phyloP scores from a whole-genome alignment of 2,888 invertebrate species.

The Anthophora plumipes region DNA sequence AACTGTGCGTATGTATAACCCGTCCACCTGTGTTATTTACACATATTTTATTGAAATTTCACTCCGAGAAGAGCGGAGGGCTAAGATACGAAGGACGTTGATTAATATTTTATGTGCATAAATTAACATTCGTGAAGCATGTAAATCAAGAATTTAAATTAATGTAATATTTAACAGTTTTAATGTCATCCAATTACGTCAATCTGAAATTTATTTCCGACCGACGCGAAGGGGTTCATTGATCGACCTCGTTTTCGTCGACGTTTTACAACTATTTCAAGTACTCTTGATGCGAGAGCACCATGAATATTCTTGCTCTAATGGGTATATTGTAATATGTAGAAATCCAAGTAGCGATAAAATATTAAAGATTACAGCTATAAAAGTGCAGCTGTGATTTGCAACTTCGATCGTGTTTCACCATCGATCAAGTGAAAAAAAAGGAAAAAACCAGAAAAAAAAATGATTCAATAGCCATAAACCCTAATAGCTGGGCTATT shows the following conservation, averaged over 20 bases:
- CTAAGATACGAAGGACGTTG: neutral
- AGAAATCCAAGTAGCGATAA: neutral
- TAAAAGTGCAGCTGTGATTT: neutral
- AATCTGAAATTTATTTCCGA: conserved; percentile 30
- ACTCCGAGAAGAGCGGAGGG: neutral
- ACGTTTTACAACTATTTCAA: conserved; percentile 8
- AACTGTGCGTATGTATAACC: neutral
- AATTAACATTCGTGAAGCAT: neutral
- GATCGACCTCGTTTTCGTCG: conserved; percentile 20
- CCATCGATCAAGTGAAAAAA: neutral
- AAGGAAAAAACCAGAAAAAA: neutral
- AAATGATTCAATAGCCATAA: neutral
- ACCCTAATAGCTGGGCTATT: conserved; percentile 5
- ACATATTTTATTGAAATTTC: neutral
- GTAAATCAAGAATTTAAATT: neutral
- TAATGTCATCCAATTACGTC: conserved; percentile 20
- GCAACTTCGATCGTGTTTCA: conserved; percentile 1
- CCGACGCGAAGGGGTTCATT: conserved; percentile 7
- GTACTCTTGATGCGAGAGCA: neutral
- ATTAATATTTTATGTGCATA: conserved; percentile 11
- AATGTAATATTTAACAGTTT: conserved; percentile 3
- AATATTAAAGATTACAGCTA: neutral
- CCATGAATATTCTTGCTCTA: conserved; percentile 4
- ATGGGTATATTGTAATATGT: neutral
- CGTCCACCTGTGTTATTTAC: neutral